phyloP scores from a whole-genome alignment of 2,888 invertebrate genomes.

The Liodrosophila aerea region DNA sequence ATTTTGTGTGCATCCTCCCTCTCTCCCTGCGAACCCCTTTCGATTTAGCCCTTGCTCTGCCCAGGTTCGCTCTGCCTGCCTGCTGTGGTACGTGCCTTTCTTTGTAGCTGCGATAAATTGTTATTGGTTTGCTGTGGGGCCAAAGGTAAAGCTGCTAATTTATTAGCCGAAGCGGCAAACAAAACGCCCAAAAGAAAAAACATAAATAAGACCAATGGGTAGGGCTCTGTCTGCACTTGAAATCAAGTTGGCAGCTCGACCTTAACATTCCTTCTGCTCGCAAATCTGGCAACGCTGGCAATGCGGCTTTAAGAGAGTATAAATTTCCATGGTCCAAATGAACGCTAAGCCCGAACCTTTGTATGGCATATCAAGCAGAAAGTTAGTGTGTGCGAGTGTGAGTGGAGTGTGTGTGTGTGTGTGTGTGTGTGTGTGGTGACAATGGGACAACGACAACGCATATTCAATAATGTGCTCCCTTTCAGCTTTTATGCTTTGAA shows the following conservation, averaged over 20 bases:
- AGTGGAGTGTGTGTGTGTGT: slow-evolving; percentile 4
- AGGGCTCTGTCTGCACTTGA: slow-evolving; percentile 13
- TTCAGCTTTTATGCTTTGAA: slow-evolving; percentile 70
- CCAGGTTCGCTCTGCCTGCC: no score
- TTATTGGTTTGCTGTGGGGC: slow-evolving; percentile 66
- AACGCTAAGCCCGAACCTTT: slow-evolving; percentile 58
- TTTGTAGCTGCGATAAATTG: slow-evolving; percentile 71
- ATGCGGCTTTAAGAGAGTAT: slow-evolving; percentile 61
- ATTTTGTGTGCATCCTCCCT: slow-evolving; percentile 32
- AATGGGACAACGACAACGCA: slow-evolving; percentile 63
- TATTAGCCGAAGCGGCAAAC: slow-evolving; percentile 70
- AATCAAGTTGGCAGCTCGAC: slow-evolving; percentile 38
- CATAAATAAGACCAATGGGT: slow-evolving; percentile 63
- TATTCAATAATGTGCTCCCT: slow-evolving; percentile 76
- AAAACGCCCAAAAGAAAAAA: slow-evolving; percentile 54
- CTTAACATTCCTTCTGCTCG: slow-evolving; percentile 26
- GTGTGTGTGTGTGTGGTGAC: slow-evolving; percentile 34
- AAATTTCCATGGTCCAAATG: slow-evolving; percentile 71
- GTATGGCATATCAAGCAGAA: slow-evolving; percentile 21
- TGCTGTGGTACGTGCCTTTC: slow-evolving; percentile 60
- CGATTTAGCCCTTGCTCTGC: not conserved
- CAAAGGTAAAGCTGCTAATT: slow-evolving; percentile 78
- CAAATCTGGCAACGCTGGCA: slow-evolving; percentile 40
- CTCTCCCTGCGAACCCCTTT: slow-evolving; percentile 5
- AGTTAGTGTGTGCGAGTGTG: not conserved